phyloP scores from a whole-genome alignment of 1,140 invertebrate genomes.

The Drosophila virilis region DNA sequence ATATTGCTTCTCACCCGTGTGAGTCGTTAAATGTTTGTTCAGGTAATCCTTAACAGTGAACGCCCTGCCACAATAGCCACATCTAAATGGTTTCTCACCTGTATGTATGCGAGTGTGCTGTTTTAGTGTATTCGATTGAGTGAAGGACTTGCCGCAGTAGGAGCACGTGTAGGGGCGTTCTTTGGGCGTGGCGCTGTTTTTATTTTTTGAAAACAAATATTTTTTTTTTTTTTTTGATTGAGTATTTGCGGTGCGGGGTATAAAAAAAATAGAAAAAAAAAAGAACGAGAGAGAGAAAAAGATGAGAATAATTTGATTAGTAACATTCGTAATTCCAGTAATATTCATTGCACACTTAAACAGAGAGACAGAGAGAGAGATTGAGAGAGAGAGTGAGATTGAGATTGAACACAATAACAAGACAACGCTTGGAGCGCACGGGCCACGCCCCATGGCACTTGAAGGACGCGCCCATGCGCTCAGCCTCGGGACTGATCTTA shows the following conservation, averaged over 20 bases:
- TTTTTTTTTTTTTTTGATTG: slow-evolving; percentile 12
- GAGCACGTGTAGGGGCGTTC: slow-evolving; percentile 87
- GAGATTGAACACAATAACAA: slow-evolving; percentile 85
- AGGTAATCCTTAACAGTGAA: slow-evolving; percentile 84
- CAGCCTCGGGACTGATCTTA: slow-evolving; percentile 72
- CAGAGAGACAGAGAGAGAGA: slow-evolving; percentile 26
- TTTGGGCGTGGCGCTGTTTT: slow-evolving; percentile 81
- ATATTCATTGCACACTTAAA: slow-evolving; percentile 42
- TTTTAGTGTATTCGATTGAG: slow-evolving; percentile 85
- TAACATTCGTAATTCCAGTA: slow-evolving; percentile 56
- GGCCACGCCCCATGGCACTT: slow-evolving; percentile 88
- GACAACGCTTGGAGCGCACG: slow-evolving; percentile 87
- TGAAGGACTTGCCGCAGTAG: slow-evolving; percentile 90
- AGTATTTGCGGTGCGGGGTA: slow-evolving; percentile 57
- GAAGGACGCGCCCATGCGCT: slow-evolving; percentile 86
- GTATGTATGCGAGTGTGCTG: slow-evolving; percentile 84
- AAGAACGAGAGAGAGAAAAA: slow-evolving; percentile 59
- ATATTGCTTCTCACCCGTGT: slow-evolving; percentile 84
- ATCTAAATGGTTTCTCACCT: slow-evolving; percentile 85
- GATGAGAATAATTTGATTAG: slow-evolving; percentile 79
- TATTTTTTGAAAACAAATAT: slow-evolving; percentile 6
- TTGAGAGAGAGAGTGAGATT: neutral
- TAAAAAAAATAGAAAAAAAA: slow-evolving; percentile 46
- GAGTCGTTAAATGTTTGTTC: slow-evolving; percentile 84
- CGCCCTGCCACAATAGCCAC: slow-evolving; percentile 84